These are phyloP conservation scores for Ormyrus nitidulus DNA, from an alignment of 2,888 invertebrate genomes.

Conservation along the genomic window DNA sequence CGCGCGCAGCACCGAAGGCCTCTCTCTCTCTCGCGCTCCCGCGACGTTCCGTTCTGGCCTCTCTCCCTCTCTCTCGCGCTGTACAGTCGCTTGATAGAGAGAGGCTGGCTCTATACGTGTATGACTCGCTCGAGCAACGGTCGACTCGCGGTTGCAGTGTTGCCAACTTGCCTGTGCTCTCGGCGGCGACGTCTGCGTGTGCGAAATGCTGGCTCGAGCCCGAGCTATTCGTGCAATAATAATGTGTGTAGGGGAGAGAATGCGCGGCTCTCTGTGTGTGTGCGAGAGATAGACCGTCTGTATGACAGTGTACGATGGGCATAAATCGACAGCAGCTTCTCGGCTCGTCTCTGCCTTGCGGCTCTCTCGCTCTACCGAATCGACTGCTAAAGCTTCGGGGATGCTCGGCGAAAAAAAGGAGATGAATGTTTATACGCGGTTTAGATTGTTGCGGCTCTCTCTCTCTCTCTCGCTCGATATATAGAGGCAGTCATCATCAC, in stretches of 20 bases:
- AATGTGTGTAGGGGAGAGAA: background rate
- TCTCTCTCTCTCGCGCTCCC: too few relatives aligned
- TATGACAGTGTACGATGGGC: background rate
- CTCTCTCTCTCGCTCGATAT: too few relatives aligned
- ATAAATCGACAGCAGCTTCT: constrained; percentile 35
- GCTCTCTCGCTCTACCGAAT: constrained; percentile 22
- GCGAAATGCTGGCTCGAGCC: background rate
- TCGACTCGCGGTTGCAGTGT: constrained; percentile 54
- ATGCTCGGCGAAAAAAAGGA: constrained; percentile 20
- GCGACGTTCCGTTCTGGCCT: background rate
- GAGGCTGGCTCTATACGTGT: background rate
- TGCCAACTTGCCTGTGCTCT: constrained; percentile 59
- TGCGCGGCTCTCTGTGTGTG: background rate
- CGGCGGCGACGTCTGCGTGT: too few relatives aligned
- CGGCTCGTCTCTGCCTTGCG: background rate
- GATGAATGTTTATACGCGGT: constrained; percentile 29
- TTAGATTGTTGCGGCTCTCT: constrained; percentile 3
- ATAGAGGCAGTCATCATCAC: background rate
- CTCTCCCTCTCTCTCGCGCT: constrained; percentile 8
- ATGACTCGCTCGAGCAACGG: constrained; percentile 41
- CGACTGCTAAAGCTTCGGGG: constrained; percentile 1
- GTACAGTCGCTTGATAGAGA: too few relatives aligned
- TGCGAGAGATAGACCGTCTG: background rate
- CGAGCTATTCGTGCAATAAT: constrained; percentile 29
- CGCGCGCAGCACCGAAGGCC: background rate